Evolutionary conservation across 1,140 invertebrate species (phyloP), one percentile per base, ranked within the genome.

Genomic region (Steinernema feltiae): DNA sequence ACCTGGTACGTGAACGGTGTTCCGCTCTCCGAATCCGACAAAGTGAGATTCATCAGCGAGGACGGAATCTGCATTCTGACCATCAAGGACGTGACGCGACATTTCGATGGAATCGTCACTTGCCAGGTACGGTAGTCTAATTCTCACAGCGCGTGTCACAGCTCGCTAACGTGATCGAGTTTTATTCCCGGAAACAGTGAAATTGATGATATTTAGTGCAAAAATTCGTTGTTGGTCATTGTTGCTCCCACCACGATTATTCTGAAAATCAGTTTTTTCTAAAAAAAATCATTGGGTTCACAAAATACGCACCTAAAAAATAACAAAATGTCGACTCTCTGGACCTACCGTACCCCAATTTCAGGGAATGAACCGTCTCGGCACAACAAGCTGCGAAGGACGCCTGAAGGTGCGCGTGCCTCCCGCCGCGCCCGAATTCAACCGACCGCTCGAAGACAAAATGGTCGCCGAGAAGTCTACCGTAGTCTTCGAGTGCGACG

Each of bases 1-100:
- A 80, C 81, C 12, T 85, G 84, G 84, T 83, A 76, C 76, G 76
- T 86, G 70, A 85, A 85, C 70, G 84, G 84, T 35, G 88, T 90
- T 63, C 90, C 0, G 88, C 53, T 86, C 17, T 82, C 80, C 1
- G 79, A 78, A 63, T 83, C 81, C 7, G 85, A 86, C 53, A 85
- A 84, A 53, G 75, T 80, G 32, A 78, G 77, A 48, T 84, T 85
- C 75, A 85, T 85, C 35, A 75, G 69, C 30, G 84, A 85, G 79
- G 84, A 85, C 71, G 84, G 84, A 24, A 85, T 85, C 71, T 85
- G 84, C 53, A 85, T 85, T 32, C 72, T 85, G 32, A 85, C 84
- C 0, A 86, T 85, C 35, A 84, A 84, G 69, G 84, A 85, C 72
- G 83, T 85, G 7, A 85, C 78, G 0, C 32, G 84, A 24, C 84